phyloP scores from a whole-genome alignment of 2,888 invertebrate species.

The Taphrorychus bicolor region DNA sequence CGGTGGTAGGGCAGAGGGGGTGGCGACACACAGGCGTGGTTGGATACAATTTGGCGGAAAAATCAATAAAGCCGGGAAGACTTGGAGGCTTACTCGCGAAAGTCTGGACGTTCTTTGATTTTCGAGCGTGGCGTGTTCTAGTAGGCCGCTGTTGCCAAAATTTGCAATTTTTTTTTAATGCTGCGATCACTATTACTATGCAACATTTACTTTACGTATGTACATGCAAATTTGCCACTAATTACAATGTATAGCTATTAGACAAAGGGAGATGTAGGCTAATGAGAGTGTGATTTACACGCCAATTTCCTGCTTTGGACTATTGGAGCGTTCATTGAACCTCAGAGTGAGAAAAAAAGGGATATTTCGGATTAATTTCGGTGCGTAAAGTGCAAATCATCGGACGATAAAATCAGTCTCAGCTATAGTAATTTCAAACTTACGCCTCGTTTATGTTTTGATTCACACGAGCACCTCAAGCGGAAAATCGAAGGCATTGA shows the following conservation, averaged over 20 bases:
- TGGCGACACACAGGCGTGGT: slow-evolving; percentile 36
- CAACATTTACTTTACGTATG: no score
- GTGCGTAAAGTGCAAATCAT: neutral
- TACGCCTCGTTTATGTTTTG: neutral
- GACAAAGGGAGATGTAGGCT: no score
- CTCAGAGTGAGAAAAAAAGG: neutral
- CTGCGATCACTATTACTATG: no score
- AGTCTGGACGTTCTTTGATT: slow-evolving; percentile 38
- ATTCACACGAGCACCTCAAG: neutral
- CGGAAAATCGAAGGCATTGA: neutral
- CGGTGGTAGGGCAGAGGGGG: neutral
- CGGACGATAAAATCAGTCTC: neutral
- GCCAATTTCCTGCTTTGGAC: no score
- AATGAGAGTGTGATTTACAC: no score
- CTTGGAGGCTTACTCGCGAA: slow-evolving; percentile 27
- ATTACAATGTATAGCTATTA: no score
- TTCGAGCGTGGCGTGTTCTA: slow-evolving; percentile 21
- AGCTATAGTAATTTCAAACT: neutral
- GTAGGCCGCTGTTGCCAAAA: neutral
- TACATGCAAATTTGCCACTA: no score
- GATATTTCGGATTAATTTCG: neutral
- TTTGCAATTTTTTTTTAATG: neutral
- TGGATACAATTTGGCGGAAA: slow-evolving; percentile 34
- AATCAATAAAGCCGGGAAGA: slow-evolving; percentile 39
- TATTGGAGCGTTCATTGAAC: no score